phyloP scores from a whole-genome alignment of 2,113 vertebrate genomes.

The Elephas maximus region DNA sequence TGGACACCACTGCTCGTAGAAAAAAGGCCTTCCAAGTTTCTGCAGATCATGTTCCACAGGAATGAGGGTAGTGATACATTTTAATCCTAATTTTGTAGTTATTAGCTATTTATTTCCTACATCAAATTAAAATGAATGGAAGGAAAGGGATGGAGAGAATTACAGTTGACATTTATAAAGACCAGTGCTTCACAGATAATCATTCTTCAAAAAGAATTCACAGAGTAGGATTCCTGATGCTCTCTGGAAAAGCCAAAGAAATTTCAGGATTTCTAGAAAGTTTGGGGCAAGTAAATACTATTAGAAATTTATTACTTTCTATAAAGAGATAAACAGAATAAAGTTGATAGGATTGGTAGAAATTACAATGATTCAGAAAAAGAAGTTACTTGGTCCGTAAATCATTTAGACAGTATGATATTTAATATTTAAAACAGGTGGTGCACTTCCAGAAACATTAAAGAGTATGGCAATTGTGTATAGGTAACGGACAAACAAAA shows the following conservation, averaged over 20 bases:
- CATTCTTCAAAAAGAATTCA: slow-evolving; percentile 2
- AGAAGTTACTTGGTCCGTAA: background rate
- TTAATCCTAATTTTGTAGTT: background rate
- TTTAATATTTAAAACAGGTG: background rate
- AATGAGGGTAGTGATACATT: background rate
- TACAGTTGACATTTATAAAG: background rate
- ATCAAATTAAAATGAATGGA: background rate
- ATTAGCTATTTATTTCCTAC: background rate
- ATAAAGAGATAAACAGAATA: slow-evolving; percentile 16
- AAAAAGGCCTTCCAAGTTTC: background rate
- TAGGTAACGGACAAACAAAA: background rate
- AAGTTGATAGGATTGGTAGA: background rate
- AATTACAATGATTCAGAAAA: slow-evolving; percentile 37
- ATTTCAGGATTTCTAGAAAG: background rate
- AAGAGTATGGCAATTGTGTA: background rate
- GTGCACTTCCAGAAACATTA: background rate
- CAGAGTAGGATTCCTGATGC: background rate
- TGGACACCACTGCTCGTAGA: background rate
- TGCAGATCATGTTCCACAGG: background rate
- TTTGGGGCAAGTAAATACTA: background rate
- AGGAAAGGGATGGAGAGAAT: background rate
- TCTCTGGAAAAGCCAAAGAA: slow-evolving; percentile 40
- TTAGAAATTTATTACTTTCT: slow-evolving; percentile 28
- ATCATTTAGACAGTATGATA: background rate
- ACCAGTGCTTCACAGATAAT: background rate